phyloP scores from a whole-genome alignment of 2,797 vertebrate genomes.

The Tragelaphus eurycerus region DNA sequence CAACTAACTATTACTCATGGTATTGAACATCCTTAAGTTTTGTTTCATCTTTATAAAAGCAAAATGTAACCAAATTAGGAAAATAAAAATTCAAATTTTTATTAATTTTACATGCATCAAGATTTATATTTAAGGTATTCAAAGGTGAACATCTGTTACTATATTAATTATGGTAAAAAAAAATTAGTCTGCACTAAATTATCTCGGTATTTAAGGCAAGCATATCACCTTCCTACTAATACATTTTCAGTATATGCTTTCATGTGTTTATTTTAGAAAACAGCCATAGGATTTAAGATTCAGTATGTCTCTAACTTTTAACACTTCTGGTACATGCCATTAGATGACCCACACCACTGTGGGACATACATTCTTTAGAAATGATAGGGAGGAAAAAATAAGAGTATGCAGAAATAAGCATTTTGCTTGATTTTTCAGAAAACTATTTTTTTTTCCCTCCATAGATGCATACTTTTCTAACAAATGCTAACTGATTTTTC shows the following conservation, averaged over 20 bases:
- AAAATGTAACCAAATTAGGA: not conserved
- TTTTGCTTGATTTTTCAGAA: conserved; percentile 57
- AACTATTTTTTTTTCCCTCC: conserved; percentile 42
- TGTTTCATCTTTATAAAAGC: conserved; percentile 55
- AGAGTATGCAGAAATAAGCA: conserved; percentile 63
- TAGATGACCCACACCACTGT: conserved; percentile 47
- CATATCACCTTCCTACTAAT: conserved; percentile 50
- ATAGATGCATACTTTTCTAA: conserved; percentile 57
- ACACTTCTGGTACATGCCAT: conserved; percentile 23
- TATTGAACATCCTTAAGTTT: conserved; percentile 21
- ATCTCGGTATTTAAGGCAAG: conserved; percentile 6
- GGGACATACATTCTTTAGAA: conserved; percentile 66
- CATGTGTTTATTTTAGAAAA: conserved; percentile 63
- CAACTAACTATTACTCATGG: conserved; percentile 27
- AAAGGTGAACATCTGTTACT: conserved; percentile 53
- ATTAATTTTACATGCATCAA: conserved; percentile 40
- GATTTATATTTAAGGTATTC: conserved; percentile 47
- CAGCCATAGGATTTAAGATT: conserved; percentile 14
- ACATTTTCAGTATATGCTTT: not conserved
- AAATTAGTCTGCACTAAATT: not conserved
- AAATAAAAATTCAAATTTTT: not conserved
- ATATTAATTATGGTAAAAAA: conserved; percentile 31
- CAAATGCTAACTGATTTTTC: conserved; percentile 67
- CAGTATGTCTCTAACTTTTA: conserved; percentile 32
- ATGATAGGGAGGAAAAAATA: conserved; percentile 46